Evolutionary conservation across 37 sponge, comb jelly and placozoan genomes (phyloP).

Genomic region (Halichondria panicea): DNA sequence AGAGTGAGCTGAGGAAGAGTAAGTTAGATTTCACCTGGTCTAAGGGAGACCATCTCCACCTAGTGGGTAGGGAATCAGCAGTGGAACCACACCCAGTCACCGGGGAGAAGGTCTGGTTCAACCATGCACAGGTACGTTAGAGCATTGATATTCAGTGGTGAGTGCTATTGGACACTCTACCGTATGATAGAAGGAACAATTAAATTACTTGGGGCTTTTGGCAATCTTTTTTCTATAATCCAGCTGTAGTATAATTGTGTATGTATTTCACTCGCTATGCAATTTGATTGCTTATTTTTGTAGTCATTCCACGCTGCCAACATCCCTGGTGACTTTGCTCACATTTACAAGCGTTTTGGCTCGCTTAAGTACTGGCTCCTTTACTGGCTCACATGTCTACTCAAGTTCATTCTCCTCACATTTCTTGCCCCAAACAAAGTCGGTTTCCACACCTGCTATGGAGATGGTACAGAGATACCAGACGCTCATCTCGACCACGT

Average conservation of each 20-base stretch:
- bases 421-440: slow-evolving; percentile 22
- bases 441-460: slow-evolving; percentile 61
- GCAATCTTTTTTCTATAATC: neutral
- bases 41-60: slow-evolving; percentile 16
- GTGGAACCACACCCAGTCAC: slow-evolving; percentile 76
- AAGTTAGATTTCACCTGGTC: slow-evolving; percentile 52
- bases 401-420: slow-evolving; percentile 38
- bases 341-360: slow-evolving; percentile 46
- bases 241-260: no score
- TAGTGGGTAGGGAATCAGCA: slow-evolving; percentile 42
- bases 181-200: no score
- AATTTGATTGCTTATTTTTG: slow-evolving; percentile 10
- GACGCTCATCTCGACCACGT: slow-evolving; percentile 36
- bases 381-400: slow-evolving; percentile 17
- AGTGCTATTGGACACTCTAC: neutral
- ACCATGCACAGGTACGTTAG: slow-evolving; percentile 51
- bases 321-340: slow-evolving; percentile 38
- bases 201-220: no score
- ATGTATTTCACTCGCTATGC: no score
- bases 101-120: slow-evolving; percentile 82
- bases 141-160: neutral
- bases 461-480: slow-evolving; percentile 67
- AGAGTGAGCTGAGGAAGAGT: slow-evolving; percentile 39
- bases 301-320: slow-evolving; percentile 64
- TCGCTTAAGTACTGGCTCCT: slow-evolving; percentile 39